Base-by-base conservation (phyloP, 2,797 vertebrate genomes). In the Chelidonichthys spinosus region DNA sequence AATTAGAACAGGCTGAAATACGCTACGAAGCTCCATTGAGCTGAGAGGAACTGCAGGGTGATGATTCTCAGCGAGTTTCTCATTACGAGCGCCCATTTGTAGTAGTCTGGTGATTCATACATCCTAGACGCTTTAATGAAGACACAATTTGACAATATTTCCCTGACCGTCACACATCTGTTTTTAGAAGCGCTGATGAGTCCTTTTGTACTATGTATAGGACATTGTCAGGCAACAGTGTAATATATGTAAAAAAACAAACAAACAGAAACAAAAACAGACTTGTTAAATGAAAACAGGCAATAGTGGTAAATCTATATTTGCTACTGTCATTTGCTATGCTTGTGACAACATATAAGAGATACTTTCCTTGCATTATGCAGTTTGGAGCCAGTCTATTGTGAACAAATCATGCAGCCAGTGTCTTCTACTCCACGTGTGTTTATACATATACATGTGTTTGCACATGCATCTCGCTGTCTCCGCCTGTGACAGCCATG, bases 401-500 rank as follows among this genome's bases (percentile, higher is more conserved):
- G 61, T 67, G 39, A 61, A 39, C 6, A 4, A 44, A 69, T 80
- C 52, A 37, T 46, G 53, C 36, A 63, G 56, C 35, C 37, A 49
- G 62, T 46, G 50, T 74, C 40, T n/a, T 63, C 56, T 35, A 18
- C 18, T 56, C 50, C 67, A 18, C 6, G 8, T 58, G 54, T 64
- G 62, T 74, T 64, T 74, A 46, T 53, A 63, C 52, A 70, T 35
- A 55, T 33, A 37, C 39, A 74, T 74, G 68, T 43, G 73, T 76
- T 73, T 63, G 47, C 54, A 74, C 63, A 46, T 59, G 37, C 35
- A 72, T 52, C 35, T 77, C 69, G 43, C 9, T 49, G 4, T 69
- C 47, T 76, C 60, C 50, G 73, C 47, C 60, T 67, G 75, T 70
- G 74, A 86, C 39, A 42, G 59, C 61, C 61, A 54, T 33, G 40